Evolutionary conservation across 2,113 vertebrate genomes (phyloP), one percentile per base, ranked within the genome.

Genomic region (Chaenocephalus aceratus): DNA sequence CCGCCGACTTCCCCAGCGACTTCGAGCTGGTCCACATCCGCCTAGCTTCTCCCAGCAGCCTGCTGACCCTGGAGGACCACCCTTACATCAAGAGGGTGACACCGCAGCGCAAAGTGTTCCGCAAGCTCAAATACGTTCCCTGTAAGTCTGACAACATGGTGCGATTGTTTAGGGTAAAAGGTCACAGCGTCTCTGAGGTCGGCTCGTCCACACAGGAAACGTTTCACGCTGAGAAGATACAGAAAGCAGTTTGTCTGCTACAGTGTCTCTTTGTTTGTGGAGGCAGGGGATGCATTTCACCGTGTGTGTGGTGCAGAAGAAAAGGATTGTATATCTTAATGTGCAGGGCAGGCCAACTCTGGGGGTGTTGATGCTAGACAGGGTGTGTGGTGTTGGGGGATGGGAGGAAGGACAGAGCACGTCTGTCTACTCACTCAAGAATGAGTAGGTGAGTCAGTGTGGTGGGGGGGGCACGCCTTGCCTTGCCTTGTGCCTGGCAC

Each of bases 1-100:
- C 98, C 76, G 97, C 97, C 1, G 96, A 99, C 94, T 99, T 97
- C 64, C 98, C 98, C 3, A 99, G 98, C 3, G 98, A 99, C 91
- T 99, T 99, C 71, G 98, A 99, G 90, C 96, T 99, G 82, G 95
- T 99, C 86, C 96, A 97, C 92, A 97, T 99, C 76, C 95, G 95
- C 0, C 96, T 97, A 74, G 96, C 95, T 0, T 96, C 97, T 70
- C 94, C 86, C 30, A 91, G 91, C 41, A 96, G 95, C 74, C 95
- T 99, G 58, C 93, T 96, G 72, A 97, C 95, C 0, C 94, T 99
- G 13, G 96, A 99, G 91, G 96, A 95, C 70, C 98, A 99, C 62
- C 98, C 98, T 0, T 97, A 97, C 94, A 98, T 99, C 94, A 99
- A 98, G 80, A 96, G 97, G 73, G 98, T 99, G 21, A 99, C 98